Evolutionary conservation across 2,797 vertebrate species (phyloP).

Genomic region (Muraenolepis orangiensis): DNA sequence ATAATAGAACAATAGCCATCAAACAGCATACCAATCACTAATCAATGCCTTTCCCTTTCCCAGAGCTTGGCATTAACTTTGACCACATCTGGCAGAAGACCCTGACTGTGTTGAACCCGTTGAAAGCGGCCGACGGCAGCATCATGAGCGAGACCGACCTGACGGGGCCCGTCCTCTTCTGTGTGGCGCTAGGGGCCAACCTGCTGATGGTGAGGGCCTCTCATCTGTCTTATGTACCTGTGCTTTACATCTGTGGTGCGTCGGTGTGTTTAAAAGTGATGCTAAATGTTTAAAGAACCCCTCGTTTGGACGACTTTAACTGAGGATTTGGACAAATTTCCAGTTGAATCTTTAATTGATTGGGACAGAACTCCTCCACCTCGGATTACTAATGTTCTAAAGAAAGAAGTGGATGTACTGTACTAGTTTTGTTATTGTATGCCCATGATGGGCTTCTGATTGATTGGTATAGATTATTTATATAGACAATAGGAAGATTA

Average conservation of each 20-base stretch:
- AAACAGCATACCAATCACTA: background rate
- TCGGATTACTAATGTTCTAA: too few relatives aligned
- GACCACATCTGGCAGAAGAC: conserved; percentile 97
- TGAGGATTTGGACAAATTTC: background rate
- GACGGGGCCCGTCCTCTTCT: conserved; percentile 89
- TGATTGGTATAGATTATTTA: too few relatives aligned
- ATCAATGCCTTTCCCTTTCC: background rate
- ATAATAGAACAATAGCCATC: background rate
- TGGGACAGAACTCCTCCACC: background rate
- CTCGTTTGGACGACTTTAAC: too few relatives aligned
- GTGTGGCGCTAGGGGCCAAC: conserved; percentile 84
- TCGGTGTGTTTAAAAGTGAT: background rate
- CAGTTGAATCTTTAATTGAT: background rate
- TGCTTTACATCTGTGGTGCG: background rate
- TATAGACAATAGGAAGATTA: too few relatives aligned
- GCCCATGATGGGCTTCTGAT: background rate
- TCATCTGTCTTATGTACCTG: background rate
- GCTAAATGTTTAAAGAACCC: background rate
- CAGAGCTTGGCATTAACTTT: conserved; percentile 90
- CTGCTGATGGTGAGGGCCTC: conserved; percentile 76
- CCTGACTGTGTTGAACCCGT: conserved; percentile 85
- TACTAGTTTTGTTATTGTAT: background rate
- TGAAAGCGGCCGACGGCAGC: conserved; percentile 87
- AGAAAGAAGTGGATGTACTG: too few relatives aligned
- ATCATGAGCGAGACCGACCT: conserved; percentile 94